Evolutionary conservation across 2,888 invertebrate species (phyloP).

Genomic region (Caenorhabditis sulstoni): DNA sequence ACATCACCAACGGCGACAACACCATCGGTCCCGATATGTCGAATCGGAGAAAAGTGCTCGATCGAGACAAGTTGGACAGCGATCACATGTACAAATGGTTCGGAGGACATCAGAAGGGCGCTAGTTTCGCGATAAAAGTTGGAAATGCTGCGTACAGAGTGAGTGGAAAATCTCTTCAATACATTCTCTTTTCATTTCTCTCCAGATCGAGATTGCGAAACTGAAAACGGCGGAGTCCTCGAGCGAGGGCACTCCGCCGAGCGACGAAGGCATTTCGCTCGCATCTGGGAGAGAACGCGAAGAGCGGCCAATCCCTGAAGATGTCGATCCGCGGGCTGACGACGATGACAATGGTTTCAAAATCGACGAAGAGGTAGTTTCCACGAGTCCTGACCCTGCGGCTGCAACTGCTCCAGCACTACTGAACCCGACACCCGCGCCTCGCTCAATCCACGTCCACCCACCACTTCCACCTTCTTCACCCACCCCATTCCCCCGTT

Average conservation of each 20-base stretch:
- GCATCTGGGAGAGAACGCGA: background rate
- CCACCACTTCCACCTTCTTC: background rate
- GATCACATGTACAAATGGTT: slow-evolving; percentile 22
- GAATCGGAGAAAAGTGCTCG: too few relatives aligned
- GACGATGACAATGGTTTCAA: too few relatives aligned
- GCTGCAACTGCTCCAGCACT: background rate
- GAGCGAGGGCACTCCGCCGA: background rate
- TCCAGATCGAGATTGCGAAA: too few relatives aligned
- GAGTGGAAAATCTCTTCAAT: background rate
- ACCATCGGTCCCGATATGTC: too few relatives aligned
- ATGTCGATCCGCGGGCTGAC: background rate
- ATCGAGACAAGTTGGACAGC: slow-evolving; percentile 1
- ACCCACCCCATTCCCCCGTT: too few relatives aligned
- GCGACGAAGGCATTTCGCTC: too few relatives aligned
- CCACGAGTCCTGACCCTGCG: too few relatives aligned
- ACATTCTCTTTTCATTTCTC: too few relatives aligned
- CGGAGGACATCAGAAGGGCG: slow-evolving; percentile 4
- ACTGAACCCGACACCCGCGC: background rate
- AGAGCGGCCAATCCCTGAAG: background rate
- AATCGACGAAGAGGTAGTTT: too few relatives aligned
- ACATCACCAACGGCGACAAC: too few relatives aligned
- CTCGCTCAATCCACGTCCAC: background rate
- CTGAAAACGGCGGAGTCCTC: background rate
- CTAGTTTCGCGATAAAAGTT: slow-evolving; percentile 11
- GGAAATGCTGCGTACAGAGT: slow-evolving; percentile 1